Base-by-base conservation (phyloP, 2,797 vertebrate species). In the Amphiprion clarkii region DNA sequence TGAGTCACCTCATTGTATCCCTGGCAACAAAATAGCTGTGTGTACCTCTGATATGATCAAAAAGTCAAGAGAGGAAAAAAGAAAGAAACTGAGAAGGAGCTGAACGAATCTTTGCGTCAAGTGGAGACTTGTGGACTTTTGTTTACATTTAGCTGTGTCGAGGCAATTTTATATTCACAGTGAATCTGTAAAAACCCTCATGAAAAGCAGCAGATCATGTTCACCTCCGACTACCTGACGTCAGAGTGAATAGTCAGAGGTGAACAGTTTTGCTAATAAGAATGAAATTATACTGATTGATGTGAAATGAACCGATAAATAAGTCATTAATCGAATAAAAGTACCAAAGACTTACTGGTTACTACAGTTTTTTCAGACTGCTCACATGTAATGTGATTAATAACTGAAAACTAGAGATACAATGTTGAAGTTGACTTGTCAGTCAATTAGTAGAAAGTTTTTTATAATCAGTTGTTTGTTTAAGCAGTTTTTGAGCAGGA, bases 171-270 rank as follows among this genome's bases (percentile, higher is more conserved):
- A 27, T 56, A 40, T 54, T 53, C 27, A 72, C 46, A 66, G 7
- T 25, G 57, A 71, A 68, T 36, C 63, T 33, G 44, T 29, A 66
- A 6, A 61, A 3, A 51, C 21, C 63, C 70, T 62, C 62, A 73
- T 79, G 85, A 85, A 49, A 21, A 33, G 8, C 64, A 54, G 9
- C 39, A 67, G 49, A 54, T 78, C 44, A 53, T 76, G 40, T 66
- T 75, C 29, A 75, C 54, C 2, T 8, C 25, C 27, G 60, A 29
- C 44, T 49, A 36, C 39, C 55, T 54, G 44, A 14, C 66, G 16
- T n/a, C 2, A 81, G 84, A 82, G 54, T 17, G 13, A 13, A n/a
- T 0, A 1, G 11, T 62, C 76, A 72, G n/a, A 51, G 39, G 2
- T 11, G 27, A 6, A 21, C 0, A 58, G 67, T 64, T 33, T 33